These are phyloP conservation scores for Labroides dimidiatus DNA, from an alignment of 2,797 vertebrate species.

Conservation along the genomic window DNA sequence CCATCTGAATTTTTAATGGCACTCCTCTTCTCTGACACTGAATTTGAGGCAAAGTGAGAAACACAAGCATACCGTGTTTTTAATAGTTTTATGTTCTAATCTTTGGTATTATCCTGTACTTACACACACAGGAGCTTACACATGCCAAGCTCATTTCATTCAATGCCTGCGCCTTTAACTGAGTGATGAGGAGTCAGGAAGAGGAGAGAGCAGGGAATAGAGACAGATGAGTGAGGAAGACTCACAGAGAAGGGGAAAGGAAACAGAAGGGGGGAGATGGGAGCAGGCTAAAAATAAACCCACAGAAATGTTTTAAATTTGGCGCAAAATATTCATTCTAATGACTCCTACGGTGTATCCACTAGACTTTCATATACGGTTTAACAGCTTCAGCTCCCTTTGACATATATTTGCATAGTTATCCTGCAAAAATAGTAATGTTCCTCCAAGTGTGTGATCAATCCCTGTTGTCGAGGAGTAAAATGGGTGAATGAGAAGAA, in stretches of 20 bases:
- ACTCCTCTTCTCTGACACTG: conserved; percentile 66
- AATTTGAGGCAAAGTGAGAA: conserved; percentile 61
- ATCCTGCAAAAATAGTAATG: conserved; percentile 24
- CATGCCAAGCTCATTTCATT: conserved; percentile 67
- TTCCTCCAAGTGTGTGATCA: conserved; percentile 50
- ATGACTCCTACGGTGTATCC: conserved; percentile 64
- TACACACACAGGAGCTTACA: conserved; percentile 59
- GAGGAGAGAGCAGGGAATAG: conserved; percentile 62
- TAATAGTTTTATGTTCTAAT: conserved; percentile 73
- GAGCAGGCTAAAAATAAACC: conserved; percentile 84
- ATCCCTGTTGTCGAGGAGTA: conserved; percentile 25
- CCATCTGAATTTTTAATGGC: conserved; percentile 70
- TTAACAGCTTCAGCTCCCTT: conserved; percentile 16
- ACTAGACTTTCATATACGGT: conserved; percentile 5
- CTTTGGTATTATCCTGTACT: conserved; percentile 68
- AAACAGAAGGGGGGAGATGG: conserved; percentile 73
- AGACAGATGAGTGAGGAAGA: conserved; percentile 75
- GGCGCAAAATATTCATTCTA: conserved; percentile 81
- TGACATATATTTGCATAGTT: conserved; percentile 16
- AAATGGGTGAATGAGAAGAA: conserved; percentile 66
- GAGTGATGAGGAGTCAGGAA: conserved; percentile 64
- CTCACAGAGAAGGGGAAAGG: conserved; percentile 67
- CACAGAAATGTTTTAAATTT: conserved; percentile 80
- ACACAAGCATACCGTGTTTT: conserved; percentile 61
- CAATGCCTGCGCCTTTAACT: conserved; percentile 76